Percentiles rank a stretch among this genome's conserved stretches.
phyloP scores from a whole-genome alignment of 92 coral and sea anemone species.

The Diadumene lineata region DNA sequence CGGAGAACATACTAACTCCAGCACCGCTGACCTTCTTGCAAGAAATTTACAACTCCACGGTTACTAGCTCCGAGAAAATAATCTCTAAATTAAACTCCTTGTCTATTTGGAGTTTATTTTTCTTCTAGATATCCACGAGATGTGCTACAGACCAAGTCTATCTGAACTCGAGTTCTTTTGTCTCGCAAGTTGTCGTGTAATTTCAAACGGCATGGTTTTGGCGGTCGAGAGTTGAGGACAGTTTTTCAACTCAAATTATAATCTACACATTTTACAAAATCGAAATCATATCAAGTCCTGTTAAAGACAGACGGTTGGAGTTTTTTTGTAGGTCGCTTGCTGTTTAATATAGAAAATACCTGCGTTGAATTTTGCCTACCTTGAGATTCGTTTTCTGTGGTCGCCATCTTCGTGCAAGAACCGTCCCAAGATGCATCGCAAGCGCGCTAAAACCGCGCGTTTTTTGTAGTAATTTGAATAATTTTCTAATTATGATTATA shows the following conservation, averaged over 20 bases:
- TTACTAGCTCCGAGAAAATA: conserved; percentile 5
- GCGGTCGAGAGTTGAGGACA: conserved; percentile 10
- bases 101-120: background rate
- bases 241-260: conserved; percentile 3
- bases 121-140: background rate
- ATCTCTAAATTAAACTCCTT: background rate
- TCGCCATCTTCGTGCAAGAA: conserved; percentile 73
- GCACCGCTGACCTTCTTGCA: conserved; percentile 73
- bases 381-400: conserved; percentile 53
- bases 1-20: conserved; percentile 60
- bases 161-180: background rate
- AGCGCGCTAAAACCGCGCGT: conserved; percentile 18
- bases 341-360: background rate
- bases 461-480: conserved; percentile 29
- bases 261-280: background rate
- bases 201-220: conserved; percentile 28
- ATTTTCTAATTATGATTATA: background rate
- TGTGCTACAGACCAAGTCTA: background rate
- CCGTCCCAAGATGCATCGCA: conserved; percentile 57
- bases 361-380: conserved; percentile 54
- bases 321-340: background rate
- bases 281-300: background rate
- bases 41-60: background rate
- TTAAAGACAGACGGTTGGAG: background rate
- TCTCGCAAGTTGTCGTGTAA: conserved; percentile 10